phyloP scores from a whole-genome alignment of 2,888 invertebrate genomes.

The Tipula unca region DNA sequence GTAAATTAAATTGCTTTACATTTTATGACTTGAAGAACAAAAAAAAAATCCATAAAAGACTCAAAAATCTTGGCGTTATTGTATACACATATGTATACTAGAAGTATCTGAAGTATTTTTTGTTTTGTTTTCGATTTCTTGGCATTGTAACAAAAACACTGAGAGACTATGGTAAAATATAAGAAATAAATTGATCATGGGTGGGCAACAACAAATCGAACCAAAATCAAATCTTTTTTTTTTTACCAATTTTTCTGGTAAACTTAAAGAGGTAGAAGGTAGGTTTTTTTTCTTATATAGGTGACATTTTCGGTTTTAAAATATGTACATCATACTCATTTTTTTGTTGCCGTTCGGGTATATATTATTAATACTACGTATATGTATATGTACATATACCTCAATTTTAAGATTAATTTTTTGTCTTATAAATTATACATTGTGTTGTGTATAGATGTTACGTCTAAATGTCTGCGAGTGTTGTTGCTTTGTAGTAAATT shows the following conservation, averaged over 20 bases:
- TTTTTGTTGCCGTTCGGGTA: background rate
- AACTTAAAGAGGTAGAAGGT: background rate
- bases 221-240: background rate
- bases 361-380: background rate
- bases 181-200: slow-evolving; percentile 8
- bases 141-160: background rate
- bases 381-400: background rate
- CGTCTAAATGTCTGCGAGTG: background rate
- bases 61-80: background rate
- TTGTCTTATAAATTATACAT: background rate
- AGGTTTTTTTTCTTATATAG: background rate
- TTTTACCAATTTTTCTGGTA: background rate
- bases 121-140: background rate
- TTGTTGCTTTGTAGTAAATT: background rate
- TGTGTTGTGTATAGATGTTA: background rate
- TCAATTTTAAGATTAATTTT: background rate
- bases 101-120: background rate
- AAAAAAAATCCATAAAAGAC: background rate
- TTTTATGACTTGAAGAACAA: background rate
- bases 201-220: slow-evolving; percentile 14
- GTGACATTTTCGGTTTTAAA: background rate
- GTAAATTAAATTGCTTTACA: slow-evolving; percentile 14
- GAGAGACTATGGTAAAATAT: background rate
- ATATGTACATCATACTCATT: background rate
- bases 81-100: background rate